Percentiles rank a stretch among this genome's conserved stretches.
Evolutionary conservation across 1,140 invertebrate genomes (phyloP).

Genomic region (Papilio aristodemus): DNA sequence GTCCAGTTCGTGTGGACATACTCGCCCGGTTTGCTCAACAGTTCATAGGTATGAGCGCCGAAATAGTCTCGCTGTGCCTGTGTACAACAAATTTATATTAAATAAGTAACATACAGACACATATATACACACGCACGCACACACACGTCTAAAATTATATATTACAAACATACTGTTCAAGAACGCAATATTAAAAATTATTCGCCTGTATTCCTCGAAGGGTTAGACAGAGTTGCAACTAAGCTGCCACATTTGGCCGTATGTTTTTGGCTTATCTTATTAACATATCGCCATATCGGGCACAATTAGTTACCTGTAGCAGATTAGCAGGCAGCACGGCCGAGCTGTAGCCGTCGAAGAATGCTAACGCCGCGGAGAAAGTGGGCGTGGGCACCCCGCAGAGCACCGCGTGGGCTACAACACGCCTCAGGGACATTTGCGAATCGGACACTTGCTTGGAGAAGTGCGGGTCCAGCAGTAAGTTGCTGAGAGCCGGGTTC

Average conservation of each 20-base stretch:
- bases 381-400: slow-evolving; percentile 96
- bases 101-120: too few species aligned
- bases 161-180: too few species aligned
- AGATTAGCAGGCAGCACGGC: slow-evolving; percentile 93
- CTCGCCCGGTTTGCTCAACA: slow-evolving; percentile 91
- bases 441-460: slow-evolving; percentile 89
- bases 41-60: slow-evolving; percentile 99
- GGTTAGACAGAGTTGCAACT: too few species aligned
- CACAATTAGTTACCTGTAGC: slow-evolving; percentile 93
- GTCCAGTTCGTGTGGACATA: slow-evolving; percentile 99
- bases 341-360: slow-evolving; percentile 97
- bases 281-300: too few species aligned
- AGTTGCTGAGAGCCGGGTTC: slow-evolving; percentile 92
- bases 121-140: too few species aligned
- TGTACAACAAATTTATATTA: too few species aligned
- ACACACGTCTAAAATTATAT: too few species aligned
- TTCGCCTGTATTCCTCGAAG: too few species aligned
- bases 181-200: too few species aligned
- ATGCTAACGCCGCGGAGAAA: slow-evolving; percentile 95
- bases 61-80: slow-evolving; percentile 99
- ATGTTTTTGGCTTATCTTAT: too few species aligned
- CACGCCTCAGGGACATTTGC: slow-evolving; percentile 87
- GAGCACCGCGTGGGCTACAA: slow-evolving; percentile 83
- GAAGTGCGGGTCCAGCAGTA: slow-evolving; percentile 98
- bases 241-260: too few species aligned